Evolutionary conservation across 2,113 vertebrate species (phyloP).

Genomic region (Hydrolagus affinis): DNA sequence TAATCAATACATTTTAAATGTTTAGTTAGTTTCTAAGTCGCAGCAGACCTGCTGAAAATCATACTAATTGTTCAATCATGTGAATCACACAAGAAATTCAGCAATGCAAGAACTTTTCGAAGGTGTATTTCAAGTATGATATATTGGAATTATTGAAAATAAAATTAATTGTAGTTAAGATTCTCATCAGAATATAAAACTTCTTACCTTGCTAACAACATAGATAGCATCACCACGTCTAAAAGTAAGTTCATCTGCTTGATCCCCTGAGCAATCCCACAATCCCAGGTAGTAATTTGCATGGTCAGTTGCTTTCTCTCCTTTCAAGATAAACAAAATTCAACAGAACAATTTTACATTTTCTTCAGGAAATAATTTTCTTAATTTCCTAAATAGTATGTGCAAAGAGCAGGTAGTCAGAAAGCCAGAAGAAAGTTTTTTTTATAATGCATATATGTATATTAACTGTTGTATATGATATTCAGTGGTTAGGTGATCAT

Average conservation of each 20-base stretch:
- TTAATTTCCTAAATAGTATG: not conserved
- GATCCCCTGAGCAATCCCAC: slow-evolving; percentile 80
- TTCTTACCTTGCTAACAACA: slow-evolving; percentile 87
- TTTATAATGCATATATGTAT: too few relatives aligned
- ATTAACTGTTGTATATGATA: too few relatives aligned
- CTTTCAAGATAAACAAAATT: slow-evolving; percentile 68
- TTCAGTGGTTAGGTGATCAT: too few relatives aligned
- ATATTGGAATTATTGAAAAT: too few relatives aligned
- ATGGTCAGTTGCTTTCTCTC: slow-evolving; percentile 73
- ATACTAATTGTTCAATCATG: not conserved
- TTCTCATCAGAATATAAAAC: not conserved
- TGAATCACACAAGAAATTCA: too few relatives aligned
- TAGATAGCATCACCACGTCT: slow-evolving; percentile 88
- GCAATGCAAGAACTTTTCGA: not conserved
- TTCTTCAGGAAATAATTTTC: too few relatives aligned
- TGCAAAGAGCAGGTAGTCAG: not conserved
- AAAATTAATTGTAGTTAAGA: not conserved
- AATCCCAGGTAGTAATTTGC: slow-evolving; percentile 84
- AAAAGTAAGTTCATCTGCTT: slow-evolving; percentile 80
- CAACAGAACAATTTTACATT: too few relatives aligned
- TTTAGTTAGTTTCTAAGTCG: not conserved
- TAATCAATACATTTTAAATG: not conserved
- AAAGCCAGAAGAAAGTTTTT: too few relatives aligned
- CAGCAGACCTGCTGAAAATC: not conserved
- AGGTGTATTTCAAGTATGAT: not conserved